Evolutionary conservation across 1,140 invertebrate genomes (phyloP).

Genomic region (Zeugodacus cucurbitae): DNA sequence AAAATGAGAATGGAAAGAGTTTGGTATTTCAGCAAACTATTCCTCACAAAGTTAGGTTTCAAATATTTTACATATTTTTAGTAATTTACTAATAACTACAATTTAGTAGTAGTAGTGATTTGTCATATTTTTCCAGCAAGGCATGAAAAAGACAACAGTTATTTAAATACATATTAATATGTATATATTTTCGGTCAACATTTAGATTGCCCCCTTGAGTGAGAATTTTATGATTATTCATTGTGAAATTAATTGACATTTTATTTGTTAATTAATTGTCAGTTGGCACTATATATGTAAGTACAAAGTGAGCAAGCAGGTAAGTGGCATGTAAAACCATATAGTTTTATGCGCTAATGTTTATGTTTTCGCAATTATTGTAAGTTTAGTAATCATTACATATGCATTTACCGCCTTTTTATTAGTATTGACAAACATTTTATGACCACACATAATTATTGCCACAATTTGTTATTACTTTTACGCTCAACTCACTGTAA

Average conservation of each 20-base stretch:
- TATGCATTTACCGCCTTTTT: background rate
- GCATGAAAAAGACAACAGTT: background rate
- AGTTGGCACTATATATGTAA: background rate
- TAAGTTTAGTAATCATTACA: background rate
- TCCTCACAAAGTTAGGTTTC: too few species aligned
- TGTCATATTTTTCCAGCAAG: background rate
- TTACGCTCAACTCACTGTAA: background rate
- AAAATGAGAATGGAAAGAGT: too few species aligned
- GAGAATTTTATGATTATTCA: slow-evolving; percentile 16
- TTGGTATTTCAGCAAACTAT: too few species aligned
- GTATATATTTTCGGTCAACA: background rate
- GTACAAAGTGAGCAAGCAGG: too few species aligned
- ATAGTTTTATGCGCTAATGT: background rate
- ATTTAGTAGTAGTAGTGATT: too few species aligned
- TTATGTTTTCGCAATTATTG: background rate
- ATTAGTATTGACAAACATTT: background rate
- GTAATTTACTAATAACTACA: too few species aligned
- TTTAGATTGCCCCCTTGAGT: background rate
- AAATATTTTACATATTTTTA: too few species aligned
- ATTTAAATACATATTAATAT: background rate
- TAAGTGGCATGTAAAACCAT: background rate
- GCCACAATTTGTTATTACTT: slow-evolving; percentile 1
- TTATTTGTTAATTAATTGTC: slow-evolving; percentile 19
- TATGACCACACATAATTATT: background rate
- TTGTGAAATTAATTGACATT: slow-evolving; percentile 12